Conservation (phyloP, 30 jellyfish, hydroid and myxozoan species). For the Pelagia noctiluca region DNA sequence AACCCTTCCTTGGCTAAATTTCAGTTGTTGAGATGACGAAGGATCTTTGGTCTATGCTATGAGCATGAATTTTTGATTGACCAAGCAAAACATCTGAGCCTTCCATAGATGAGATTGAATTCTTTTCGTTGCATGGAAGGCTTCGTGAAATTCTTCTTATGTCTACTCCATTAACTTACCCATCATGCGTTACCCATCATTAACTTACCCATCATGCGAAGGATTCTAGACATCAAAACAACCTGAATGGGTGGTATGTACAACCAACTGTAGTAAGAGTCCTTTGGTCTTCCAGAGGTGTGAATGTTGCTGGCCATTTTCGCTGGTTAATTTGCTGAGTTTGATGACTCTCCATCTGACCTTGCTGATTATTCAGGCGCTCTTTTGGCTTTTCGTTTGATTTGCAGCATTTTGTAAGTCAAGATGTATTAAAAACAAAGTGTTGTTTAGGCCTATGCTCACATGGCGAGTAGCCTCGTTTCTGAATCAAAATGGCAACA, state of each 20-base stretch:
- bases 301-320: background rate
- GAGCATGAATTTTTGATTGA: background rate
- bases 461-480: background rate
- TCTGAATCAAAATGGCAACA: constrained; percentile 1
- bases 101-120: background rate
- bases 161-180: background rate
- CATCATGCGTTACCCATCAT: no score
- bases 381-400: background rate
- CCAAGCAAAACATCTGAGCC: background rate
- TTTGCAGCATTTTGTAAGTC: background rate
- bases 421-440: background rate
- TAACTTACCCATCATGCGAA: no score
- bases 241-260: constrained; percentile 1
- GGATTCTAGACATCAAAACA: background rate
- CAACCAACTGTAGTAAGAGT: no score
- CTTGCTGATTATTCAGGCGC: background rate
- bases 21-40: background rate
- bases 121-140: constrained; percentile 2
- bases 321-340: background rate
- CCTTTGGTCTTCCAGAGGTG: constrained; percentile 8
- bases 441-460: background rate
- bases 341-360: background rate
- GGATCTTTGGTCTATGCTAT: background rate
- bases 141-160: background rate
- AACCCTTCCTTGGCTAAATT: background rate